phyloP scores from a whole-genome alignment of 2,797 vertebrate species.

The Micropoecilia bifurca region DNA sequence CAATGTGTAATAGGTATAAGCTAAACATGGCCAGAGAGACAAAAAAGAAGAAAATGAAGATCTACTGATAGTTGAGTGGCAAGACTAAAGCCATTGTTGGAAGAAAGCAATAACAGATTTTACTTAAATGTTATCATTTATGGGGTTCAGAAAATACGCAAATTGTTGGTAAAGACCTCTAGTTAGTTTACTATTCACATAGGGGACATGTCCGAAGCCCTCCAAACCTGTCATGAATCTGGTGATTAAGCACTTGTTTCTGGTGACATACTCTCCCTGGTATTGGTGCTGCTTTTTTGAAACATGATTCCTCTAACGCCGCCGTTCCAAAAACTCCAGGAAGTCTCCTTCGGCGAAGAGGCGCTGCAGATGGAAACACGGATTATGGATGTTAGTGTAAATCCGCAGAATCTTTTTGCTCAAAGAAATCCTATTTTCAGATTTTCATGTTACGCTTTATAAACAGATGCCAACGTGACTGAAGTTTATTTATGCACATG shows the following conservation, averaged over 20 bases:
- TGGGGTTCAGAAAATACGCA: neutral
- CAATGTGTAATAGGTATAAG: neutral
- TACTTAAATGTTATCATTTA: neutral
- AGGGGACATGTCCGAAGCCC: neutral
- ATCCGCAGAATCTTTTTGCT: neutral
- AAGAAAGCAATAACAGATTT: neutral
- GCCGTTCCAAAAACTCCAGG: conserved; percentile 23
- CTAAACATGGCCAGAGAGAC: neutral
- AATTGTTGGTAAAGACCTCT: neutral
- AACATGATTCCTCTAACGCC: conserved; percentile 33
- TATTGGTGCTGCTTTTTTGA: conserved; percentile 26
- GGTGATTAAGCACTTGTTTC: conserved; percentile 10
- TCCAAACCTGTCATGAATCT: neutral
- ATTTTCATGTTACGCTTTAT: conserved; percentile 2
- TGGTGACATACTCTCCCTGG: conserved; percentile 14
- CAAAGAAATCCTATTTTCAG: neutral
- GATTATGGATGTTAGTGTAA: conserved; percentile 31
- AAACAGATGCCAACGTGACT: conserved; percentile 6
- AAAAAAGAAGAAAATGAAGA: neutral
- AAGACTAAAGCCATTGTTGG: neutral
- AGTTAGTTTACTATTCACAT: neutral
- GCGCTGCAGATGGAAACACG: conserved; percentile 15
- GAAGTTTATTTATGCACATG: neutral
- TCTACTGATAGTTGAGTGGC: neutral
- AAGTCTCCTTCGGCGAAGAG: conserved; percentile 12